Evolutionary conservation across 2,113 vertebrate species (phyloP), one percentile per base, ranked within the genome.

Genomic region (Athene cunicularia): DNA sequence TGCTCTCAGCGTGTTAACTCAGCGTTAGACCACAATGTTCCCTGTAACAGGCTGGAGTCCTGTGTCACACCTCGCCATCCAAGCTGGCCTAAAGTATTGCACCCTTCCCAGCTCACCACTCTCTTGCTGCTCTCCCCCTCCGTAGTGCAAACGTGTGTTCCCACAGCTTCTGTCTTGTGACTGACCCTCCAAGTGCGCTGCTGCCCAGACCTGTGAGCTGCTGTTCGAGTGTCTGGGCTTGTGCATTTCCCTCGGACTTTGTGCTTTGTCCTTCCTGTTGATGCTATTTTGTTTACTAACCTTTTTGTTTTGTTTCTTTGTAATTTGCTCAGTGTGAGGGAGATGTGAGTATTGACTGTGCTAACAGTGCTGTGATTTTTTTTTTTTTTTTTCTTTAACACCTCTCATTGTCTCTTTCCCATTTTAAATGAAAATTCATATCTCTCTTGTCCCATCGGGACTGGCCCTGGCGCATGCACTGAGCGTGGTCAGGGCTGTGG

Each of bases 301-400:
- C 97, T 97, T 95, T 97, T 93, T 95, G 96, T 98, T 97, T 97
- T 97, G 96, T 97, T 72, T 95, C 98, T 98, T 98, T 98, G 97
- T 98, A 86, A 98, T 97, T 98, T 98, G 98, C 99, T 98, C 99
- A 99, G 99, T 99, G 99, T 98, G 99, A 99, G 98, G 99, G 98
- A 98, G 99, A 99, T 98, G 99, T 99, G 98, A 99, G 99, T 99
- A 99, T 99, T 90, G 97, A 97, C 88, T 95, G 90, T 96, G 97
- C 96, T 97, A 95, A 94, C 88, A 70, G 97, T 98, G 97, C 98
- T 97, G 98, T 99, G 98, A 93, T 93, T 93, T 92, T 94, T 37
- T 76, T 80, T 37, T 76, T 80, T 67, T 49, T 50, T 50, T 26
- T 16, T 64, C 56, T 74, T 95, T 72, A 94, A 90, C 84, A 91